Evolutionary conservation across 2,113 vertebrate genomes (phyloP).

Genomic region (Tapirus terrestris): DNA sequence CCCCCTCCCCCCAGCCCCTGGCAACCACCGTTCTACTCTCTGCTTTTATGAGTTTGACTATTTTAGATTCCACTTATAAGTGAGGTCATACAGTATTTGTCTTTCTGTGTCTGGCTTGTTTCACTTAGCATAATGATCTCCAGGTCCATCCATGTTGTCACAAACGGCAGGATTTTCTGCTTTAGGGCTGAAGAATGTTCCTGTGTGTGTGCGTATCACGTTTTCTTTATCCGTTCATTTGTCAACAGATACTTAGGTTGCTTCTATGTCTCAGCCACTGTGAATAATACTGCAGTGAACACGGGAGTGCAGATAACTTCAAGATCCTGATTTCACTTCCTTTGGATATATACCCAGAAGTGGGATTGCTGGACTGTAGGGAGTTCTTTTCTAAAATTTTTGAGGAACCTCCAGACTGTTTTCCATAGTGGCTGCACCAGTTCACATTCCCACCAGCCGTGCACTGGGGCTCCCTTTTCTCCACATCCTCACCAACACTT

Average conservation of each 20-base stretch:
- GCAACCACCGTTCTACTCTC: too few relatives aligned
- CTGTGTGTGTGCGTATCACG: too few relatives aligned
- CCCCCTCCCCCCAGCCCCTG: background rate
- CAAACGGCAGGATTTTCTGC: background rate
- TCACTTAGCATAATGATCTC: background rate
- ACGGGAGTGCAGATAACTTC: too few relatives aligned
- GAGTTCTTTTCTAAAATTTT: too few relatives aligned
- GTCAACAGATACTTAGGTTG: accelerated
- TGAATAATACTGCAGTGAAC: background rate
- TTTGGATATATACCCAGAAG: background rate
- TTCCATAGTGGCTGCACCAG: too few relatives aligned
- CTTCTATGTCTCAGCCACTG: too few relatives aligned
- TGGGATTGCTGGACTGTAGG: background rate
- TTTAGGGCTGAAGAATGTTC: background rate
- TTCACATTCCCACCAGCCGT: background rate
- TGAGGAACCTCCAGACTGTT: background rate
- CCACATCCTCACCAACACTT: background rate
- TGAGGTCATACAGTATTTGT: background rate
- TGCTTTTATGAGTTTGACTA: background rate
- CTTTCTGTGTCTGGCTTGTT: background rate
- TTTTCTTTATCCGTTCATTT: too few relatives aligned
- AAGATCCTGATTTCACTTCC: background rate
- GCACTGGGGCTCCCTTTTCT: background rate
- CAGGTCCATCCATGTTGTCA: background rate
- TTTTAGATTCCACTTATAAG: background rate